These are phyloP conservation scores for Celastrina argiolus DNA, from an alignment of 2,888 invertebrate species.

Conservation along the genomic window DNA sequence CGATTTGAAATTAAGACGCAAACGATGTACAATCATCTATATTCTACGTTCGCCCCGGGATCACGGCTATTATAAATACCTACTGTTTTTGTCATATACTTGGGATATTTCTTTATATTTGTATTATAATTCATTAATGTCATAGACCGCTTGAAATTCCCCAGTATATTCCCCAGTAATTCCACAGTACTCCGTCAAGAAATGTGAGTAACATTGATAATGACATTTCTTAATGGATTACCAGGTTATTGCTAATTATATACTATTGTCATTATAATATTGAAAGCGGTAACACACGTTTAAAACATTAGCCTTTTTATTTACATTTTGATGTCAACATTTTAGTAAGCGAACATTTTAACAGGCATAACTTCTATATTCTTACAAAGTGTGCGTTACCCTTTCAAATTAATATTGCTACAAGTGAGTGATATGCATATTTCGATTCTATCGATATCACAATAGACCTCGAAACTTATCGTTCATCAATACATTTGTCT, in stretches of 20 bases:
- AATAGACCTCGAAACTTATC: not conserved
- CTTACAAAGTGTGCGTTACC: not conserved
- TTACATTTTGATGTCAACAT: not conserved
- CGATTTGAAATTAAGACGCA: not conserved
- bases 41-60: slow-evolving; percentile 44
- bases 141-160: not conserved
- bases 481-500: slow-evolving; percentile 1
- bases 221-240: not conserved
- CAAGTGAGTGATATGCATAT: not conserved
- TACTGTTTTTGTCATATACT: slow-evolving; percentile 9
- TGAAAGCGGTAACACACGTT: not conserved
- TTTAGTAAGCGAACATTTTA: not conserved
- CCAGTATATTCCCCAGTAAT: not conserved
- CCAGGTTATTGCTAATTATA: not conserved
- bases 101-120: not conserved
- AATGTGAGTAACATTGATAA: not conserved
- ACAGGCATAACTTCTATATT: not conserved
- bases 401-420: not conserved
- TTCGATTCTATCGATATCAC: not conserved
- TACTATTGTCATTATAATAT: not conserved
- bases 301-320: not conserved
- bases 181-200: not conserved
- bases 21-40: slow-evolving; percentile 27
- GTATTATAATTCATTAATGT: not conserved
- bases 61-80: slow-evolving; percentile 55